phyloP scores from a whole-genome alignment of 2,797 vertebrate species.

The Tauraco hartlaubi region DNA sequence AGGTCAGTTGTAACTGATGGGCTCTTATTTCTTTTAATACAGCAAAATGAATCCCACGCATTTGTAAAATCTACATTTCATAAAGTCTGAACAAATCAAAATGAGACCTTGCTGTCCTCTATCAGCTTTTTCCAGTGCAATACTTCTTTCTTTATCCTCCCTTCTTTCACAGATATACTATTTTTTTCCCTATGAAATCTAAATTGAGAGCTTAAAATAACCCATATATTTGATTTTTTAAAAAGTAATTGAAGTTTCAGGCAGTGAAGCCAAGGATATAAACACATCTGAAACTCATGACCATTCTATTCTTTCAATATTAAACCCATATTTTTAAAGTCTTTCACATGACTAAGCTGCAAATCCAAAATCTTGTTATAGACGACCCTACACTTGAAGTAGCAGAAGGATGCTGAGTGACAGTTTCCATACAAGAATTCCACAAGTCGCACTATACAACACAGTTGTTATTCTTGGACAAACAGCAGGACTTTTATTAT shows the following conservation, averaged over 20 bases:
- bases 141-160: not conserved
- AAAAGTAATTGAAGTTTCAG: not conserved
- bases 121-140: not conserved
- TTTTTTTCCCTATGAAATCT: not conserved
- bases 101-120: not conserved
- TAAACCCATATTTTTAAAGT: constrained; percentile 49
- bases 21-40: not conserved
- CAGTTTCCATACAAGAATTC: not conserved
- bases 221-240: not conserved
- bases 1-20: not conserved
- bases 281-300: not conserved
- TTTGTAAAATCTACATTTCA: not conserved
- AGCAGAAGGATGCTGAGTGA: not conserved
- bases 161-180: not conserved
- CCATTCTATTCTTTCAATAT: constrained; percentile 23
- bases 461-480: not conserved
- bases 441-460: not conserved
- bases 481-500: not conserved
- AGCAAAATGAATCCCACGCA: not conserved
- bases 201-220: constrained; percentile 17
- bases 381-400: not conserved
- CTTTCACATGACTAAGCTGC: constrained; percentile 11
- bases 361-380: constrained; percentile 39
- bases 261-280: not conserved
- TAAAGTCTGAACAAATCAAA: constrained; percentile 19